phyloP scores from a whole-genome alignment of 2,797 vertebrate genomes.

The Galaxias olidus region DNA sequence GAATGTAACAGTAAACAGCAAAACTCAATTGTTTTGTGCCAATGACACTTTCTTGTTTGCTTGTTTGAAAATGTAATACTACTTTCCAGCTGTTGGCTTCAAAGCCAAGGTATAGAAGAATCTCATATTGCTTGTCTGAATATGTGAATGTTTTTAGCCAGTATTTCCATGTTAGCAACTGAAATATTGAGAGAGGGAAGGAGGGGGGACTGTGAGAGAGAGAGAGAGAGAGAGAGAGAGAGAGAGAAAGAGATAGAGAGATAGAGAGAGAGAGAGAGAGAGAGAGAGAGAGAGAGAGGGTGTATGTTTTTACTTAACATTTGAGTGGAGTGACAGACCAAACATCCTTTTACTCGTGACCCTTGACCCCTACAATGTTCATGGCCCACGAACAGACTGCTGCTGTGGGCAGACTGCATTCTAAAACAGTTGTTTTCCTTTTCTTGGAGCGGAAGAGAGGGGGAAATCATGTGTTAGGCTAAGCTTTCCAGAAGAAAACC shows the following conservation, averaged over 20 bases:
- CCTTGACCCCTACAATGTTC: conserved; percentile 67
- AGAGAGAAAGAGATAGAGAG: too few species aligned
- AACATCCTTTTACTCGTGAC: conserved; percentile 58
- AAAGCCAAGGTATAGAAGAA: conserved; percentile 22
- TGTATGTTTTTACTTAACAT: conserved; percentile 57
- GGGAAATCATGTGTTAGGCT: conserved; percentile 34
- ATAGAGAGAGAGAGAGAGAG: too few species aligned
- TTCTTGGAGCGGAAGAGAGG: conserved; percentile 28
- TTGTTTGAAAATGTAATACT: too few species aligned
- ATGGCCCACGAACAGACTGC: conserved; percentile 45
- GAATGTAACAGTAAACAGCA: too few species aligned
- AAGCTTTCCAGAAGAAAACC: conserved; percentile 20
- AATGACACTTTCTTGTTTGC: too few species aligned
- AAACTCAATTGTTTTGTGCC: too few species aligned
- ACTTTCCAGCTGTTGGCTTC: not conserved
- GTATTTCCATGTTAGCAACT: conserved; percentile 33
- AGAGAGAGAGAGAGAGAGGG: not conserved
- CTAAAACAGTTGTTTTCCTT: conserved; percentile 51
- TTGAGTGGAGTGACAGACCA: conserved; percentile 50
- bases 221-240: too few species aligned
- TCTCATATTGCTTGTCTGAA: conserved; percentile 29
- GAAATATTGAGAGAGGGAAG: conserved; percentile 33
- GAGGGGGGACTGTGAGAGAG: too few species aligned
- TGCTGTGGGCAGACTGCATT: conserved; percentile 32
- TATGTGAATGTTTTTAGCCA: conserved; percentile 21